Conservation (phyloP, 1,140 invertebrate species). For the Trichoplusia ni region DNA sequence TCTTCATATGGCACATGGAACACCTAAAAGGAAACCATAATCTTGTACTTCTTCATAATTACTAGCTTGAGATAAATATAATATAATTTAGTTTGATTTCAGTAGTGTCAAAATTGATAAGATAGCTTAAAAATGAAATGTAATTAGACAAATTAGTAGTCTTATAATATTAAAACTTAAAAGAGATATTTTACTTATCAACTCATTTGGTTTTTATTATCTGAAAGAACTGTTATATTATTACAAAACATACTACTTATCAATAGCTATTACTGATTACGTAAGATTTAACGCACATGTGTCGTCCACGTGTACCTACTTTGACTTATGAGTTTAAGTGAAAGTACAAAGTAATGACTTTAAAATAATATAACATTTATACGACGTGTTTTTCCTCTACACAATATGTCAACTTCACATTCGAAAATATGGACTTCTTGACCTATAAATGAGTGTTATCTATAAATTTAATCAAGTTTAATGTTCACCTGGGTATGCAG, state of each 20-base stretch:
- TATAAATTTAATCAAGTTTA: not conserved
- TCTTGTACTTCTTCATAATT: not conserved
- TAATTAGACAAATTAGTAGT: no score
- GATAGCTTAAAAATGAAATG: no score
- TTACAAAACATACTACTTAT: constrained; percentile 22
- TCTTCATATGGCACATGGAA: constrained; percentile 95
- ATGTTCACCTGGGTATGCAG: constrained; percentile 89
- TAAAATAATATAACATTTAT: no score
- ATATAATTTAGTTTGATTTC: no score
- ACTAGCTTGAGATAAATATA: no score
- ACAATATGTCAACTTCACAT: no score
- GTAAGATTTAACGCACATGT: constrained; percentile 9
- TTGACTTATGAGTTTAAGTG: not conserved
- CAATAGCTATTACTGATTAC: constrained; percentile 17
- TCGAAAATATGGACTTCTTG: no score
- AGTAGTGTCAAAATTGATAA: no score
- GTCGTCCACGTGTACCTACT: not conserved
- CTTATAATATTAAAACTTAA: no score
- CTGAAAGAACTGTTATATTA: constrained; percentile 17
- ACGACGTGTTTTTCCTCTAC: no score
- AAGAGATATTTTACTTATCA: not conserved
- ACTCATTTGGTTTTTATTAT: constrained; percentile 18
- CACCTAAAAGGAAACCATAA: constrained; percentile 81
- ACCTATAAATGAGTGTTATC: no score
- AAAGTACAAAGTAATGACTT: no score